Evolutionary conservation across 1,140 invertebrate species (phyloP), one percentile per base, ranked within the genome.

Genomic region (Odontomachus brunneus): DNA sequence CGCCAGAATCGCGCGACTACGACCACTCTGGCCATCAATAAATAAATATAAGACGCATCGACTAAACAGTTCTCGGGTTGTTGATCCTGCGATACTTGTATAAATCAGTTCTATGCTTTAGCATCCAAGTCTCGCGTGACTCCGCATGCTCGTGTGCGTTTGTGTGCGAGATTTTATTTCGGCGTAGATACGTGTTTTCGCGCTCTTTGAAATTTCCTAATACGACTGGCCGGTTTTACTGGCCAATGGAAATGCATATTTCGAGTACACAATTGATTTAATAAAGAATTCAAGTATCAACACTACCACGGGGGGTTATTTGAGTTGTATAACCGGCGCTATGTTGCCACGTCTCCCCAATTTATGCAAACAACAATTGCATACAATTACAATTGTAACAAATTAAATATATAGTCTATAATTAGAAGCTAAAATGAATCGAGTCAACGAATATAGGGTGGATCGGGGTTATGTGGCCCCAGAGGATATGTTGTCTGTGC

Each of bases 31-130:
- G 66, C 86, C 85, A 81, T 71, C 89, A 86, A 90, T 90, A 92
- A 92, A 92, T 92, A 92, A 93, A 93, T 93, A 90, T 90, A 87
- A 88, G 89, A 90, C 88, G 85, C 90, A 90, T 82, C 84, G 83
- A 71, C 88, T 89, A 91, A 92, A 91, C 89, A 89, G 86, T 82
- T 88, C 88, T 82, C 87, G 88, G 91, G 90, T 92, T 90, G 89
- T 92, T 92, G 91, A 92, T 92, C 91, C 90, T 90, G 83, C 87
- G 72, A 66, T 82, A 84, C 84, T 89, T 78, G 82, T 83, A 90
- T 90, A 89, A 86, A 90, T 91, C 91, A 90, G 83, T 74, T 60
- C 55, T 69, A 53, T 72, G 71, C 84, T 74, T 80, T 74, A 73
- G 60, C 76, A 82, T 84, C 72, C 72, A 69, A 60, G 51, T 80